These are phyloP conservation scores for Hydrolagus affinis DNA, from an alignment of 2,113 vertebrate genomes.

Conservation along the genomic window DNA sequence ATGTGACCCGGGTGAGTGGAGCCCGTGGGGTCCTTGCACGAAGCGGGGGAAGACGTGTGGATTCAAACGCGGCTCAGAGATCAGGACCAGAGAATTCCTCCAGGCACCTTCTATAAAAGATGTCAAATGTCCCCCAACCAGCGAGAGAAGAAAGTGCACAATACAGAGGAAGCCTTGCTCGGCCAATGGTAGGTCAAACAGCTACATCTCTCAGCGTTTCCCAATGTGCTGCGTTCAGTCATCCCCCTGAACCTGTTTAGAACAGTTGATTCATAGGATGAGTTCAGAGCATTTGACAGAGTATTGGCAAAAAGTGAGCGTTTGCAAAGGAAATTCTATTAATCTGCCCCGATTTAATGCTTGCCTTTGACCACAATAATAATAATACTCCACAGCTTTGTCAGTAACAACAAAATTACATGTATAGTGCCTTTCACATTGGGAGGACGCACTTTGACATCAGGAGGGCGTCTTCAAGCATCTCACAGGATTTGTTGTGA, in stretches of 20 bases:
- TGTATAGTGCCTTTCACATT: too few relatives aligned
- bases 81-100: conserved; percentile 62
- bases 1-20: conserved; percentile 90
- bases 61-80: conserved; percentile 81
- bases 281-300: background rate
- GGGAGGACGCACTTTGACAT: too few relatives aligned
- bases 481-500: too few relatives aligned
- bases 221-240: too few relatives aligned
- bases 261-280: background rate
- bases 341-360: background rate
- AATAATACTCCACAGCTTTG: too few relatives aligned
- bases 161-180: conserved; percentile 69
- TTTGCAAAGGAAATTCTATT: too few relatives aligned
- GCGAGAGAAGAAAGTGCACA: conserved; percentile 69
- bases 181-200: conserved; percentile 37
- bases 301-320: too few relatives aligned
- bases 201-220: too few relatives aligned
- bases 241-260: too few relatives aligned
- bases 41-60: conserved; percentile 88
- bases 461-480: too few relatives aligned
- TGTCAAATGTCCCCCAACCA: conserved; percentile 61
- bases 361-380: background rate
- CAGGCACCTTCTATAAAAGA: conserved; percentile 56
- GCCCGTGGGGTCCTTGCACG: conserved; percentile 78
- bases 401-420: too few relatives aligned